Base-by-base conservation (phyloP, 2,888 invertebrate genomes). In the Carpatolechia fugitivella region DNA sequence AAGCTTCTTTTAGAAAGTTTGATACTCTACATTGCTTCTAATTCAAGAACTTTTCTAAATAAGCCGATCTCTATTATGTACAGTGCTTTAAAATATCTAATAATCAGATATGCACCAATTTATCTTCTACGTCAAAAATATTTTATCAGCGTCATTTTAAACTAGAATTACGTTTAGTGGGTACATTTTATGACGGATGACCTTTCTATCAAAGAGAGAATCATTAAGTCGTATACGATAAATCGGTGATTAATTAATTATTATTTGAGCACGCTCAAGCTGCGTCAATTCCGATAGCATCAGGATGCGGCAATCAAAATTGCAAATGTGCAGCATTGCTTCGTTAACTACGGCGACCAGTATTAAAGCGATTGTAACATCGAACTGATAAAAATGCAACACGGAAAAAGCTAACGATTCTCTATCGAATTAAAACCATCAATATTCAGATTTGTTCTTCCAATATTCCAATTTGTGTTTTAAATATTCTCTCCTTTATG, bases 231-330 rank as follows among this genome's bases (percentile, higher is more conserved):
- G n/a, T n/a, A 20, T 41, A 20, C 18, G 40, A 30, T 59, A 56
- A 58, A 47, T 38, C 49, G 54, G 50, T 62, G 67, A 80, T 78
- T 76, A 70, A 76, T 76, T 82, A 76, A 80, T 74, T 74, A 77
- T 78, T 74, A 77, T 78, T 76, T 70, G 64, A 71, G 74, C 76
- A 78, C 70, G 64, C 65, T 68, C 72, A 76, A 79, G 75, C 71
- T 65, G 69, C 61, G 60, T 60, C 63, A 70, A 75, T 72, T 74
- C 68, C 68, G 72, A 72, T 72, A 66, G 67, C 64, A 64, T 64
- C 72, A 75, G 75, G 68, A 69, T 74, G 73, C 70, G 73, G 77
- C 85, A 88, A 88, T 88, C 85, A 85, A 85, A 85, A 84, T 85
- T 87, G 85, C 82, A 84, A 87, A 88, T 76, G 72, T 72, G 71